phyloP scores from a whole-genome alignment of 2,113 vertebrate genomes.

The Ahaetulla prasina region DNA sequence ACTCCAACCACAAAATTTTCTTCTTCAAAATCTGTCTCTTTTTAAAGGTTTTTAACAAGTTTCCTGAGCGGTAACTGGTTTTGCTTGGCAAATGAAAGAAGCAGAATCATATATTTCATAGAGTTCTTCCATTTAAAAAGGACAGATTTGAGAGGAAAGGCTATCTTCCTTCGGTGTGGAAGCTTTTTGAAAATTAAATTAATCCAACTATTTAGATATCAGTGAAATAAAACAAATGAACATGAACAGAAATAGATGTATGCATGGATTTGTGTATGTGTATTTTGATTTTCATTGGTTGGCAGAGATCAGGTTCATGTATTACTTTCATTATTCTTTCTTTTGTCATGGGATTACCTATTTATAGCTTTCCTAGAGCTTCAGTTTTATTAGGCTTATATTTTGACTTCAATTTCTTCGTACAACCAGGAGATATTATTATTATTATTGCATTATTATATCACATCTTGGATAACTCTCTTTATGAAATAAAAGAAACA shows the following conservation, averaged over 20 bases:
- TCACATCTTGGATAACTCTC: neutral
- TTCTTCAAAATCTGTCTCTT: neutral
- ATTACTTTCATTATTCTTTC: neutral
- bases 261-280: neutral
- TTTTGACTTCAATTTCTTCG: neutral
- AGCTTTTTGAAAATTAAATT: neutral
- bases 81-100: neutral
- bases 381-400: neutral
- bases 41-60: neutral
- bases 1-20: neutral
- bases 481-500: neutral
- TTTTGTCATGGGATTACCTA: neutral
- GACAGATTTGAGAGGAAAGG: neutral
- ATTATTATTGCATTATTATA: neutral
- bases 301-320: neutral
- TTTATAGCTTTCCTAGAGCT: neutral
- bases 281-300: neutral
- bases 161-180: neutral
- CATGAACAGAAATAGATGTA: neutral
- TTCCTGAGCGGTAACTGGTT: neutral
- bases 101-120: neutral
- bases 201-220: neutral
- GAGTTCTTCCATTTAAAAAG: neutral
- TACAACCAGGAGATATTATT: neutral
- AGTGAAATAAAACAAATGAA: neutral